These are phyloP conservation scores for Poeciliopsis infans DNA, from an alignment of 2,797 vertebrate species.

Conservation along the genomic window DNA sequence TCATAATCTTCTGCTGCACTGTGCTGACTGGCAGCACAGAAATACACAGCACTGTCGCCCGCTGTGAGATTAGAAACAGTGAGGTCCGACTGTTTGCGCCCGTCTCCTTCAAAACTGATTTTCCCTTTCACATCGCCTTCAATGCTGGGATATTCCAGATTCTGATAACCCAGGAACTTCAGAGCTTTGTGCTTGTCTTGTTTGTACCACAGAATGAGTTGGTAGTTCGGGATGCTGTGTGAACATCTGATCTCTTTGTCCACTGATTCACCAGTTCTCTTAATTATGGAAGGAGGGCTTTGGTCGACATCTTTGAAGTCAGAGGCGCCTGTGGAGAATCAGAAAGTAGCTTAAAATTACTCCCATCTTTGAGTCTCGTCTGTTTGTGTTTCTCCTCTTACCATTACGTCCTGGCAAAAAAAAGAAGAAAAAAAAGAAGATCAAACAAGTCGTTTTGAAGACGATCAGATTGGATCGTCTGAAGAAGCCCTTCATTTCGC, in stretches of 20 bases:
- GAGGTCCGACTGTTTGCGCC: background rate
- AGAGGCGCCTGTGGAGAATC: constrained; percentile 10
- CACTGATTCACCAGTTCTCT: constrained; percentile 29
- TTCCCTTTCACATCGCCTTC: constrained; percentile 32
- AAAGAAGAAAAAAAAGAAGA: constrained; percentile 2
- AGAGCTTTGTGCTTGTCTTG: constrained; percentile 16
- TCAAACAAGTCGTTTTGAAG: background rate
- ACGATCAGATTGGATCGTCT: background rate
- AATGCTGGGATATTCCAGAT: fast-evolving
- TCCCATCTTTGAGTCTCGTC: background rate
- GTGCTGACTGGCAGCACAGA: constrained; percentile 59
- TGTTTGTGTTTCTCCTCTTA: background rate
- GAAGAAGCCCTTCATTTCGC: background rate
- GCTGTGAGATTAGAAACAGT: constrained; percentile 25
- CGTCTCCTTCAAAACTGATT: constrained; percentile 34
- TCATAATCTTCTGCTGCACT: constrained; percentile 32
- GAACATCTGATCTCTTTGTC: constrained; percentile 41
- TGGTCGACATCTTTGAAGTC: background rate
- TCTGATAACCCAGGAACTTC: constrained; percentile 30
- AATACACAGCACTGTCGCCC: constrained; percentile 47
- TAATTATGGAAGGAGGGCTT: constrained; percentile 36
- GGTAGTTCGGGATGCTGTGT: constrained; percentile 16
- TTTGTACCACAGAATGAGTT: constrained; percentile 61
- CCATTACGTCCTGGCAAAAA: background rate
- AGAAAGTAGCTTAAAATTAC: constrained; percentile 8